Base-by-base conservation (phyloP, 2,113 vertebrate genomes). In the Macaca nemestrina region DNA sequence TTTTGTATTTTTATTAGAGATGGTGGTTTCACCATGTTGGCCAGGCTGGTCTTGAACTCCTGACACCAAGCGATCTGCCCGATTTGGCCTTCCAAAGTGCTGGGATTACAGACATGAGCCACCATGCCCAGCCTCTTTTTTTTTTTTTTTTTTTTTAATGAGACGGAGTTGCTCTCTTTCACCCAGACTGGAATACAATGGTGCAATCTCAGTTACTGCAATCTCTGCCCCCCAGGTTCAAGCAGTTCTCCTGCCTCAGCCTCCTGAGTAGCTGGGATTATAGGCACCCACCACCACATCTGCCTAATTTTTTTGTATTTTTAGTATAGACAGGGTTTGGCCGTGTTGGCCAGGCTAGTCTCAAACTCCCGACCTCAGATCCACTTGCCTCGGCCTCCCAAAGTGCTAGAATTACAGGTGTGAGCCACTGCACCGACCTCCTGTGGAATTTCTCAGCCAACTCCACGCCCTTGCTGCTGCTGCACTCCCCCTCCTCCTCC, bases 21-120 rank as follows among this genome's bases (percentile, higher is more conserved):
- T 0, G 6, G 32, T 7, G 67, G 67, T 68, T 35, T 68, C 32
- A 35, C 14, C 12, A 3, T 68, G 67, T 68, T 68, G 16, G 30
- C 32, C 32, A 68, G 67, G 16, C 67, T 32, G 32, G 6, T 68
- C 67, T 68, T 30, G 6, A 35, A 68, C 67, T 68, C 32, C 67
- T 68, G 16, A 17, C 2, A 14, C n/a, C 16, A n/a, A 64, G 27
- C 0, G 27, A 32, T 64, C 61, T 4, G 0, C 27, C 27, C 2
- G 1, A 10, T 12, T 30, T 13, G 27, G 27, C 61, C 61, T 64
- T 12, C 61, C 61, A 64, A 64, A 64, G 12, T 64, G 27, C 27
- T 64, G 61, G 12, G 61, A 64, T 64, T 64, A 64, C 25, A 64
- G 27, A 30, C 61, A 30, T 64, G 61, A 32, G 27, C 61, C 61